phyloP scores from a whole-genome alignment of 2,797 vertebrate species.

The Phataginus tetradactyla region DNA sequence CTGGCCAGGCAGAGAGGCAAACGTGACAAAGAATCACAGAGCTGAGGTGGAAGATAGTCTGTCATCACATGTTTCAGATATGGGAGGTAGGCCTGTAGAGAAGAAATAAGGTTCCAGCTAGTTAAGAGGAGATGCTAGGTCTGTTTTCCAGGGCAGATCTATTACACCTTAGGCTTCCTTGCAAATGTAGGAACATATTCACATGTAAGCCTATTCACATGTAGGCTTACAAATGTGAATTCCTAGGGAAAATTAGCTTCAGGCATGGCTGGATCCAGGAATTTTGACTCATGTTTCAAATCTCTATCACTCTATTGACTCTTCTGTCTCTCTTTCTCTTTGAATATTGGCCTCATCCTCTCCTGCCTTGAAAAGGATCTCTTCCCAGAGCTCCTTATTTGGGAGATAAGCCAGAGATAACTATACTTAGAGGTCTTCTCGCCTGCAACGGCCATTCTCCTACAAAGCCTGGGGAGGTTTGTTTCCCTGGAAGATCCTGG shows the following conservation, averaged over 20 bases:
- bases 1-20: not conserved
- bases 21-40: not conserved
- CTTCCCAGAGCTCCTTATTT: not conserved
- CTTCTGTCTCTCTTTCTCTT: not conserved
- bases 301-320: not conserved
- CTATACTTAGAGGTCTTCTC: not conserved
- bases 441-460: not conserved
- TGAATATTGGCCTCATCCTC: not conserved
- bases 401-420: not conserved
- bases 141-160: not conserved
- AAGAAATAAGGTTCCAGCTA: not conserved
- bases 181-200: not conserved
- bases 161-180: not conserved
- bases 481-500: not conserved
- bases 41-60: not conserved
- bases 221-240: not conserved
- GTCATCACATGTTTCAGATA: not conserved
- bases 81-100: not conserved
- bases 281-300: not conserved
- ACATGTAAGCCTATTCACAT: too few relatives aligned
- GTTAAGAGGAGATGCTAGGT: not conserved
- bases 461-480: not conserved
- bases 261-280: not conserved
- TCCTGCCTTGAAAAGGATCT: not conserved
- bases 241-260: not conserved